Base-by-base conservation (phyloP, 2,888 invertebrate genomes). In the Drosophila greeni region DNA sequence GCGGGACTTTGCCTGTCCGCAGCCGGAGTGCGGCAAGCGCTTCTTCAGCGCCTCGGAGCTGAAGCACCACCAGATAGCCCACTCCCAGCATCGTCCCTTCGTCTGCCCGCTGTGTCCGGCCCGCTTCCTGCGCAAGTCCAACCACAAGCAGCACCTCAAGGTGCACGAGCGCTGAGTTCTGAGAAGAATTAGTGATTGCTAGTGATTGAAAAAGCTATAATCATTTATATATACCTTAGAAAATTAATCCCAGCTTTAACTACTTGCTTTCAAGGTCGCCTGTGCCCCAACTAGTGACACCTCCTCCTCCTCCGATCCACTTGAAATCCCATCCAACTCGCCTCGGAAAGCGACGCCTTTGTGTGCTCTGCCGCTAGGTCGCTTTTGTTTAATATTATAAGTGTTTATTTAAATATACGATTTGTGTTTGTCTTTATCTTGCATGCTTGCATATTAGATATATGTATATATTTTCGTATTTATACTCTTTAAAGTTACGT, bases 351-450 rank as follows among this genome's bases (percentile, higher is more conserved):
- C 43, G 12, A 7, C 43, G 26, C 45, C 45, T 20, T 5, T 45
- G 26, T 43, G 16, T 43, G 26, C 24, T 23, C 2, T 14, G n/a
- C n/a, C 12, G 18, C 12, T 14, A 9, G 18, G 7, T 18, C 18
- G 26, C 29, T 18, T 29, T 31, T 29, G 29, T 47, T 47, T 20
- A 47, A 31, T 31, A 29, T 47, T 31, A 18, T 20, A 47, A 70
- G 81, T 67, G 71, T 81, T 85, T 80, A 81, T 81, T 85, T 83
- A 81, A 83, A 81, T 85, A 83, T 82, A 82, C 71, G 79, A 67
- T 80, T 83, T 77, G 75, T 77, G 43, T 66, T 67, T 70, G 61
- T 71, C 55, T 76, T 71, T 49, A 71, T 72, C 62, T 72, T 72
- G 54, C 62, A 72, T 55, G 74, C 59, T 64, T 73, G 56, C 67